These are phyloP conservation scores for Cacoxenus indagator DNA, from an alignment of 2,888 invertebrate species.

Conservation along the genomic window DNA sequence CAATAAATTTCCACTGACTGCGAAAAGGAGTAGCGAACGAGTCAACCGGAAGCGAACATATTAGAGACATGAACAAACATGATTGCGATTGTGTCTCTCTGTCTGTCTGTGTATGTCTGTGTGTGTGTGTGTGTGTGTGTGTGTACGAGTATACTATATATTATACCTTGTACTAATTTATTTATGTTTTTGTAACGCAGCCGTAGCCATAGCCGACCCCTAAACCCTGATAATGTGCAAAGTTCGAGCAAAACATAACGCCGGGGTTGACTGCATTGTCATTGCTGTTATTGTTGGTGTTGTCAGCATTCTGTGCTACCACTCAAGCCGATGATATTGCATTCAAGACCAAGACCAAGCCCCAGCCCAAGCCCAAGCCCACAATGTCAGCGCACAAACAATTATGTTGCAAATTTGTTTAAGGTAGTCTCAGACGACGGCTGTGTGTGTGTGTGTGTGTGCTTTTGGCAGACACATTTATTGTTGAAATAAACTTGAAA, in stretches of 20 bases:
- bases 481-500: slow-evolving; percentile 48
- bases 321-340: background rate
- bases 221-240: too few species aligned
- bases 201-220: too few species aligned
- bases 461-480: slow-evolving; percentile 43
- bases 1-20: slow-evolving; percentile 64
- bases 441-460: slow-evolving; percentile 18
- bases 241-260: too few species aligned
- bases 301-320: background rate
- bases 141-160: slow-evolving; percentile 40
- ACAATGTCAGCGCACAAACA: slow-evolving; percentile 52
- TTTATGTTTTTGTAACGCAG: background rate
- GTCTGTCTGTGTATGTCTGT: slow-evolving; percentile 43
- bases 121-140: slow-evolving; percentile 50
- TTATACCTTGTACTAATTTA: background rate
- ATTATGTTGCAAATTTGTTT: slow-evolving; percentile 57
- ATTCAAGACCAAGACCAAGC: background rate
- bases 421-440: slow-evolving; percentile 42
- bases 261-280: too few species aligned
- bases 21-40: background rate
- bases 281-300: too few species aligned
- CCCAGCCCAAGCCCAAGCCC: slow-evolving; percentile 11
- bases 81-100: slow-evolving; percentile 5
- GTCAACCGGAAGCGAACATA: background rate
- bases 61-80: slow-evolving; percentile 24